Percentiles rank a stretch among this genome's conserved stretches.
Conservation (phyloP, 2,113 vertebrate species). For the Python bivittatus region DNA sequence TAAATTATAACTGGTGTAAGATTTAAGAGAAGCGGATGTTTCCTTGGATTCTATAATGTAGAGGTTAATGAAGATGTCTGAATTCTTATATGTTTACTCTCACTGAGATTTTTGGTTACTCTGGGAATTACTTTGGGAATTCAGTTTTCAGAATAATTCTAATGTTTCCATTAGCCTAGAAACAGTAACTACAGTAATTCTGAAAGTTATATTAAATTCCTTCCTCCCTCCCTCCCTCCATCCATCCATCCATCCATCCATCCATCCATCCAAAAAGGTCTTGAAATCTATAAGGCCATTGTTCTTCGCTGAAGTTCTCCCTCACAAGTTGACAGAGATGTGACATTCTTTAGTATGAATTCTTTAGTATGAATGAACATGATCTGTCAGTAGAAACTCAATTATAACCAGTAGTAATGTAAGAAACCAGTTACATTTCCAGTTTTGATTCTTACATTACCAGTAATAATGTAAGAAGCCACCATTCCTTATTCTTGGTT, state of each 20-base stretch:
- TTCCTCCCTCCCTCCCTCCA: background rate
- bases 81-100: background rate
- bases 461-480: background rate
- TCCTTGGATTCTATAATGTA: constrained; percentile 28
- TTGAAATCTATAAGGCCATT: background rate
- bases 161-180: constrained; percentile 11
- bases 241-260: background rate
- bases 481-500: background rate
- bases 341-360: background rate
- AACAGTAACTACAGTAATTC: background rate
- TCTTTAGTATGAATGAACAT: background rate
- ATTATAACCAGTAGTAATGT: background rate
- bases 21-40: constrained; percentile 3
- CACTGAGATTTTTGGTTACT: background rate
- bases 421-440: background rate
- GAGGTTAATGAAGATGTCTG: background rate
- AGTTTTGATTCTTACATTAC: background rate
- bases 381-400: background rate
- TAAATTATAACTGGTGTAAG: constrained; percentile 8
- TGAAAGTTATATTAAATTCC: background rate
- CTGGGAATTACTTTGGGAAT: background rate
- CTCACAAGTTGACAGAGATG: background rate
- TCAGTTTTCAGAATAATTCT: background rate
- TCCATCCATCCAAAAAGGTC: background rate
- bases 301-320: background rate